These are phyloP conservation scores for Delphinus delphis DNA, from an alignment of 2,113 vertebrate genomes.

Conservation along the genomic window DNA sequence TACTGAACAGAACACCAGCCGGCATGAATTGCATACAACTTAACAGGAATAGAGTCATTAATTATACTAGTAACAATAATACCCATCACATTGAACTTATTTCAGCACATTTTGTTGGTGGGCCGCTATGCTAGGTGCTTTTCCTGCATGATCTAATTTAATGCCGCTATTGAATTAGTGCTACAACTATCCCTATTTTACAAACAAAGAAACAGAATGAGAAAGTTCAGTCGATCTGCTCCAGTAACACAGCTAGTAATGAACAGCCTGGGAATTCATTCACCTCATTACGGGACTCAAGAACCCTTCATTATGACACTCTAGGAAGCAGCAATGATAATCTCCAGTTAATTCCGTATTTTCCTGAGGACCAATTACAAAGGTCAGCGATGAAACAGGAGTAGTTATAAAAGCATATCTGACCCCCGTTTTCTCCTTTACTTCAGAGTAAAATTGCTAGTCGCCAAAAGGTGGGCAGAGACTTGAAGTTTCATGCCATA, in stretches of 20 bases:
- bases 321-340: neutral
- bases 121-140: fast-evolving
- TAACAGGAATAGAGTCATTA: neutral
- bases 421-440: neutral
- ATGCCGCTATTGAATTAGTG: neutral
- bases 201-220: neutral
- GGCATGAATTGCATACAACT: neutral
- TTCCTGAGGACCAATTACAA: neutral
- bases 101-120: neutral
- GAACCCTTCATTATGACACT: neutral
- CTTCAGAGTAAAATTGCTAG: neutral
- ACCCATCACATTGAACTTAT: too few relatives aligned
- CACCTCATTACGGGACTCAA: too few relatives aligned
- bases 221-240: neutral
- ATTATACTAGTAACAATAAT: neutral
- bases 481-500: neutral
- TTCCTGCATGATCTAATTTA: neutral
- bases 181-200: neutral
- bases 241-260: fast-evolving
- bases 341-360: neutral
- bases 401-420: neutral
- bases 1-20: neutral
- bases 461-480: conserved; percentile 2
- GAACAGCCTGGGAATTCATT: too few relatives aligned
- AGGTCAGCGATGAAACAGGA: neutral